phyloP scores from a whole-genome alignment of 2,888 invertebrate species.

The Stegana nigrithorax region DNA sequence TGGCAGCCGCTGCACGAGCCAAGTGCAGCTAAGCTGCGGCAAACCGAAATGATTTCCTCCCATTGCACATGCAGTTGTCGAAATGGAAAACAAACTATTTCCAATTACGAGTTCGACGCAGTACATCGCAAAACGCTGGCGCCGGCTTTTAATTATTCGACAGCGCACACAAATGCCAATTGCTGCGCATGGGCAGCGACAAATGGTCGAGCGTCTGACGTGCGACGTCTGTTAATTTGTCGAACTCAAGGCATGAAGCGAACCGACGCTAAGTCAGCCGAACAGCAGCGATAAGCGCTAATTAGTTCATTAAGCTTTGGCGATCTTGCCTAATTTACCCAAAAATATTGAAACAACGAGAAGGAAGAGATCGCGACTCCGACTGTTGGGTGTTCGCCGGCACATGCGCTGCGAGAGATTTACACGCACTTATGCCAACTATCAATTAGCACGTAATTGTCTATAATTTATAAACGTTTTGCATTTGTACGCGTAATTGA shows the following conservation, averaged over 20 bases:
- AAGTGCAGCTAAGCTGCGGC: too few relatives aligned
- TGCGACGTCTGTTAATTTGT: conserved; percentile 20
- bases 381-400: background rate
- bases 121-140: conserved; percentile 11
- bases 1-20: background rate
- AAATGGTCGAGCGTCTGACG: conserved; percentile 8
- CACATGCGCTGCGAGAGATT: background rate
- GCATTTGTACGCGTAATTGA: conserved; percentile 40
- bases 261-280: too few relatives aligned
- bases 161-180: conserved; percentile 6
- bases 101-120: background rate
- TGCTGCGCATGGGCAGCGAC: background rate
- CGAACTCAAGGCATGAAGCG: too few relatives aligned
- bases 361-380: too few relatives aligned
- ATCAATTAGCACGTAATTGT: conserved; percentile 53
- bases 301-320: too few relatives aligned
- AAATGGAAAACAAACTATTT: too few relatives aligned
- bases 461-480: conserved; percentile 37
- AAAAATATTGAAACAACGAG: too few relatives aligned
- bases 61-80: too few relatives aligned
- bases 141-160: conserved; percentile 11
- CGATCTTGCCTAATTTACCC: too few relatives aligned
- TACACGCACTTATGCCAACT: conserved; percentile 9
- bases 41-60: too few relatives aligned
- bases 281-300: too few relatives aligned